Evolutionary conservation across 2,888 invertebrate species (phyloP), one percentile per base, ranked within the genome.

Genomic region (Amitus sp.): DNA sequence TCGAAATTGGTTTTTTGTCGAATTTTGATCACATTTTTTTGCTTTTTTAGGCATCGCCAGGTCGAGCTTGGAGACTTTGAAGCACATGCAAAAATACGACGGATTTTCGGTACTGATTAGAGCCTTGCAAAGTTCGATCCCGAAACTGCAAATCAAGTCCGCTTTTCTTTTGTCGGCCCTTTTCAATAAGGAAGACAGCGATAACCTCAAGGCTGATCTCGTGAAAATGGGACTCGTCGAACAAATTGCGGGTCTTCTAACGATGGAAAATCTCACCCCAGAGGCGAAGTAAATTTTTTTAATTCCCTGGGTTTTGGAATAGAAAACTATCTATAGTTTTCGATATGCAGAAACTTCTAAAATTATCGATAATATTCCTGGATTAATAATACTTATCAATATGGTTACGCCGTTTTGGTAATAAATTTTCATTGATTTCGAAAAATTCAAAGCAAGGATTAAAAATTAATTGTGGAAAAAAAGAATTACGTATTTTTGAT

Each of bases 161-260:
- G 87, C 90, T 7, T 94, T 94, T 82, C 83, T 95, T 48, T 79
- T 93, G 40, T 82, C 85, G 0, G 83, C 88, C 13, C 79, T 94
- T 9, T 88, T 88, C 51, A 79, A 68, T 39, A 71, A 66, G 54
- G 79, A 80, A 3, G 73, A 76, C 54, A 55, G 57, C 0, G 65
- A 72, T 39, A 51, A 70, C 10, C 40, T 80, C 10, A 79, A 77
- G 55, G 65, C 65, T 15, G 77, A 69, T 10, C 62, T 82, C 1
- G 70, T 78, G 5, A 80, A 78, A 62, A 82, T 81, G 80, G 82
- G 82, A 13, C 60, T 82, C 9, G 70, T 81, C n/a, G 78, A 81
- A 49, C 82, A 80, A 66, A 69, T 68, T 1, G 71, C 75, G 20
- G 77, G 74, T 19, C 58, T 79, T 10, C 59, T 82, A 39, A 67